Evolutionary conservation across 2,113 vertebrate genomes (phyloP), one percentile per base, ranked within the genome.

Genomic region (Microcebus murinus): DNA sequence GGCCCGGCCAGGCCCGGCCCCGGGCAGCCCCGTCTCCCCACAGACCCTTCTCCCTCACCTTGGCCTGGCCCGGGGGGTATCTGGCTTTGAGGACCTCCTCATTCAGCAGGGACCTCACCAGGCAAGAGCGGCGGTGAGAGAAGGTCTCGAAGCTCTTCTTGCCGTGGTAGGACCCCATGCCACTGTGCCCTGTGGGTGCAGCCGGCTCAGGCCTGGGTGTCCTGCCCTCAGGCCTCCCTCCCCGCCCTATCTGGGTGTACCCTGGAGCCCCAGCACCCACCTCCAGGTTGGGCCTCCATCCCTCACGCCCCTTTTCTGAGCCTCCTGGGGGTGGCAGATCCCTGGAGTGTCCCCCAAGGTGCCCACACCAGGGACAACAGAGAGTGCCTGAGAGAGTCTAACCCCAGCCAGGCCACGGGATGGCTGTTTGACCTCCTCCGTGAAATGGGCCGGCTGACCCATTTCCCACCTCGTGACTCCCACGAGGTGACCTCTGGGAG

Each of bases 121-220:
- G 98, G 97, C 99, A 99, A 6, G 99, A 90, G 0, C 98, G 98
- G 59, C 89, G 98, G 98, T 99, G 99, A 81, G 99, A 99, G 94
- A 99, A 99, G 95, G 98, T 99, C 83, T 99, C 98, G 5, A 99
- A 99, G 96, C 98, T 99, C 98, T 98, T 97, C 93, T 97, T 98
- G 81, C 99, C 99, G 0, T 99, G 99, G 97, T 99, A 99, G 65
- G 97, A 82, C 0, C 99, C 99, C 98, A 99, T 99, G 45, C 99
- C 99, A 0, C 99, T 99, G 96, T 99, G 95, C 48, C 99, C 99
- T 99, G 98, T 0, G 50, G 87, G 27, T 39, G 20, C 31, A 45
- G 23, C 6, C 0, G 0, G n/a, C 48, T 96, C 82, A 96, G 76
- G 59, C 57, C 57, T 45, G 0, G 50, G n/a, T 3, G 8, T 76